Percentiles rank a stretch among this genome's conserved stretches.
phyloP scores from a whole-genome alignment of 2,888 invertebrate genomes.

The Lagria hirta region DNA sequence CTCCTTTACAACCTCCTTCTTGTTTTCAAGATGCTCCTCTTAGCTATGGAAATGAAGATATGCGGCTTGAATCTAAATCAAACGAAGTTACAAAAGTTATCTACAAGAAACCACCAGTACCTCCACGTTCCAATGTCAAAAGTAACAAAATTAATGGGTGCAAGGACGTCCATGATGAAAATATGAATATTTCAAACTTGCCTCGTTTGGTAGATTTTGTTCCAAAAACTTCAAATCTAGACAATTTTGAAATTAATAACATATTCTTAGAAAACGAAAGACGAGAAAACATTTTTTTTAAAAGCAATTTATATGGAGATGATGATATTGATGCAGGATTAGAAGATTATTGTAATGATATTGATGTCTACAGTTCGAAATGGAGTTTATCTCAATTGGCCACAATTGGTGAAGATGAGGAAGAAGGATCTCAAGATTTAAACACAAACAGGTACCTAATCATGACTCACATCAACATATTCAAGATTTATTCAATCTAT shows the following conservation, averaged over 20 bases:
- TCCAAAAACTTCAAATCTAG: constrained; percentile 59
- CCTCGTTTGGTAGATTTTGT: constrained; percentile 74
- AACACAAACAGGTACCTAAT: constrained; percentile 29
- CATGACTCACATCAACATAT: constrained; percentile 6
- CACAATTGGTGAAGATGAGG: constrained; percentile 72
- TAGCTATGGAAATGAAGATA: constrained; percentile 51
- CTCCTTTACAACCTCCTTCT: constrained; percentile 51
- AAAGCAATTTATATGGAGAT: constrained; percentile 8
- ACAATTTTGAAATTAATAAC: constrained; percentile 44
- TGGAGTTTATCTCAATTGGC: constrained; percentile 65
- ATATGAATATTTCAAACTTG: constrained; percentile 48
- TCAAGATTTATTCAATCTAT: constrained; percentile 6
- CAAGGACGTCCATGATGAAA: constrained; percentile 33
- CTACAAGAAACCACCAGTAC: constrained; percentile 43
- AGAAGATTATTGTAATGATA: constrained; percentile 40
- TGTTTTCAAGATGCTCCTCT: constrained; percentile 54
- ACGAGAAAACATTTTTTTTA: constrained; percentile 35
- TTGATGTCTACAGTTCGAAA: constrained; percentile 50
- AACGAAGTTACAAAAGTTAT: constrained; percentile 29
- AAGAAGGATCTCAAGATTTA: constrained; percentile 48
- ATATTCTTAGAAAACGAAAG: constrained; percentile 48
- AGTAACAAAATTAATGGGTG: constrained; percentile 29
- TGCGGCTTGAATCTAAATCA: constrained; percentile 43
- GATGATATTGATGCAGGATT: constrained; percentile 33
- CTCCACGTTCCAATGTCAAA: constrained; percentile 44